phyloP scores from a whole-genome alignment of 2,888 invertebrate species.

The Latheticus oryzae region DNA sequence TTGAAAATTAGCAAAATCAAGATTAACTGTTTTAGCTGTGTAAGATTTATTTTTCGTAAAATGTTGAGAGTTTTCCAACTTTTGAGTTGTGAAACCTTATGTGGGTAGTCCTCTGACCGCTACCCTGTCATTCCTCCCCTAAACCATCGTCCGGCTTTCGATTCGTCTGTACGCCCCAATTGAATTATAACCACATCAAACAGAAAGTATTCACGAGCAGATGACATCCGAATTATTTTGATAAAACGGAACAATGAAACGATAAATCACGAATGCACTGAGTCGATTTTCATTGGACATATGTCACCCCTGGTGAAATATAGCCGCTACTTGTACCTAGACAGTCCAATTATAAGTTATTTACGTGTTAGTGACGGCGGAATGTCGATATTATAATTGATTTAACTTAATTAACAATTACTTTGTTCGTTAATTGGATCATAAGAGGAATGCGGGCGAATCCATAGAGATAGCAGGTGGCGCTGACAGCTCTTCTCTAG shows the following conservation, averaged over 20 bases:
- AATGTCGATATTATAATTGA: slow-evolving; percentile 46
- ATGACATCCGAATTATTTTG: slow-evolving; percentile 51
- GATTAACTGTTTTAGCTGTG: too few relatives aligned
- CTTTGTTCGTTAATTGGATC: slow-evolving; percentile 54
- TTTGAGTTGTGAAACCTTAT: too few relatives aligned
- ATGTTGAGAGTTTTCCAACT: too few relatives aligned
- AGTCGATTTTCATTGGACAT: slow-evolving; percentile 57
- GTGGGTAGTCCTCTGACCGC: too few relatives aligned
- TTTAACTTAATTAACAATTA: slow-evolving; percentile 57
- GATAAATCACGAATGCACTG: slow-evolving; percentile 55
- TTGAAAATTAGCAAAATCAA: too few relatives aligned
- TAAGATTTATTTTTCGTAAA: too few relatives aligned
- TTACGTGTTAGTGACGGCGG: slow-evolving; percentile 49
- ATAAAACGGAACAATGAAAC: slow-evolving; percentile 56
- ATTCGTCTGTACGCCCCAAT: slow-evolving; percentile 20
- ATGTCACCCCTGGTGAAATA: slow-evolving; percentile 54
- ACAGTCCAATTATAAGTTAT: slow-evolving; percentile 48
- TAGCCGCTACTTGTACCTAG: slow-evolving; percentile 47
- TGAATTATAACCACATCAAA: slow-evolving; percentile 34
- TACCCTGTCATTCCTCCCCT: too few relatives aligned
- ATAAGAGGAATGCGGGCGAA: slow-evolving; percentile 56
- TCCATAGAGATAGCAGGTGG: slow-evolving; percentile 54
- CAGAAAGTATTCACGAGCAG: slow-evolving; percentile 52
- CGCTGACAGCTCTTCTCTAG: slow-evolving; percentile 55
- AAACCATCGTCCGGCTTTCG: too few relatives aligned